phyloP scores from a whole-genome alignment of 2,797 vertebrate species.

The Poliocrania exsul region DNA sequence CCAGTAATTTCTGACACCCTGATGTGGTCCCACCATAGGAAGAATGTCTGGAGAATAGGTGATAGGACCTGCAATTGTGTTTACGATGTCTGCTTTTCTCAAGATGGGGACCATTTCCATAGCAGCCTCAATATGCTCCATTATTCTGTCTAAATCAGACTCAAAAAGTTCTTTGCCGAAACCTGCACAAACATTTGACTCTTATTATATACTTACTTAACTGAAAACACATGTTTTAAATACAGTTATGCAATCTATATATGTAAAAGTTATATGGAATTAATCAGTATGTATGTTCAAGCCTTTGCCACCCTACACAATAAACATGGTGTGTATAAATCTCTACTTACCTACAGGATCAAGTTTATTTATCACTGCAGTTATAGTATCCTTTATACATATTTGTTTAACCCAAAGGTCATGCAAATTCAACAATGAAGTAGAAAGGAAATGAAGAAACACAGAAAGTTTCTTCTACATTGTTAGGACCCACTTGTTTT shows the following conservation, averaged over 20 bases:
- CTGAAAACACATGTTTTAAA: background rate
- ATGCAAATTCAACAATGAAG: constrained; percentile 8
- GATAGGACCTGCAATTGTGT: constrained; percentile 93
- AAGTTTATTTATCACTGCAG: constrained; percentile 3
- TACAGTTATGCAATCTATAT: background rate
- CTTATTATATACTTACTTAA: background rate
- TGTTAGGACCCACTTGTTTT: background rate
- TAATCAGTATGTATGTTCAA: background rate
- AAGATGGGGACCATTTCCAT: constrained; percentile 96
- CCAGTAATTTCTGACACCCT: constrained; percentile 93
- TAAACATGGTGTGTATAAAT: background rate
- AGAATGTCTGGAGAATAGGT: constrained; percentile 96
- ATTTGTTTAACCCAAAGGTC: constrained; percentile 40
- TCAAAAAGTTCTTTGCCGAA: constrained; percentile 98
- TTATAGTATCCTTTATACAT: background rate
- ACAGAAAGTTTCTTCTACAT: background rate
- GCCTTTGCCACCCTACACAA: background rate
- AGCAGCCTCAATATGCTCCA: constrained; percentile 91
- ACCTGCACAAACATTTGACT: constrained; percentile 75
- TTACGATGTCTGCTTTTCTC: constrained; percentile 91
- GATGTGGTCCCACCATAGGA: constrained; percentile 94
- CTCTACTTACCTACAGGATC: background rate
- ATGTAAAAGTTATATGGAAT: background rate
- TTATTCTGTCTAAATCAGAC: constrained; percentile 96
- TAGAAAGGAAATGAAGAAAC: background rate